Evolutionary conservation across 2,113 vertebrate genomes (phyloP).

Genomic region (Elaphurus davidianus): DNA sequence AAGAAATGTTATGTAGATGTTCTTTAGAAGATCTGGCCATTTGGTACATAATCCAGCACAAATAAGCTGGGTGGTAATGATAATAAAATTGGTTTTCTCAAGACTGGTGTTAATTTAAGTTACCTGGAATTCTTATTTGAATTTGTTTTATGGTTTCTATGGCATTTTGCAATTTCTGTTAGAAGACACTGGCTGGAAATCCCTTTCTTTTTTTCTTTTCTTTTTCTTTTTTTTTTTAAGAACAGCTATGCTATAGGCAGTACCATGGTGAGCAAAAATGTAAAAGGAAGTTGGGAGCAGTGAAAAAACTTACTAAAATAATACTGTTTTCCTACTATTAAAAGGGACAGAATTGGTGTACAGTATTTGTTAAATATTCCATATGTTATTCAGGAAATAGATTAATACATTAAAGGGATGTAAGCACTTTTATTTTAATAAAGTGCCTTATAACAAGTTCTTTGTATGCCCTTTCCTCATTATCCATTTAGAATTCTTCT

Average conservation of each 20-base stretch:
- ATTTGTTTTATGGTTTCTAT: slow-evolving; percentile 42
- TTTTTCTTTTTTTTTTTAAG: not conserved
- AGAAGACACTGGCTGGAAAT: slow-evolving; percentile 39
- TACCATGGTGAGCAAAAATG: slow-evolving; percentile 35
- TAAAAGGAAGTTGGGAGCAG: not conserved
- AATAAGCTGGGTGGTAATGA: slow-evolving; percentile 81
- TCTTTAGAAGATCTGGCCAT: slow-evolving; percentile 84
- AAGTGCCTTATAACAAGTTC: slow-evolving; percentile 75
- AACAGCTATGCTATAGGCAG: not conserved
- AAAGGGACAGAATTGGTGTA: slow-evolving; percentile 31
- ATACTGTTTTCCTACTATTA: slow-evolving; percentile 48
- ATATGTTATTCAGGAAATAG: slow-evolving; percentile 70
- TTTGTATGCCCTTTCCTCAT: slow-evolving; percentile 68
- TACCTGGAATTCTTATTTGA: slow-evolving; percentile 66
- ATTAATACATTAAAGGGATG: slow-evolving; percentile 68
- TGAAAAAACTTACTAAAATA: not conserved
- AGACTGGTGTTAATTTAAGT: slow-evolving; percentile 74
- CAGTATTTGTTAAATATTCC: slow-evolving; percentile 62
- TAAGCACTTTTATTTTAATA: slow-evolving; percentile 78
- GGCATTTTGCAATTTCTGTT: slow-evolving; percentile 50
- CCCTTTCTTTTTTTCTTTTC: not conserved
- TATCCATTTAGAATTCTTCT: slow-evolving; percentile 45
- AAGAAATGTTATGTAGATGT: slow-evolving; percentile 89
- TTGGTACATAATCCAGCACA: slow-evolving; percentile 84
- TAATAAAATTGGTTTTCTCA: slow-evolving; percentile 87